A percentile compares a stretch with the other conserved stretches of the same genome.
Evolutionary conservation across 2,113 vertebrate genomes (phyloP).

Genomic region (Rallus limicola): DNA sequence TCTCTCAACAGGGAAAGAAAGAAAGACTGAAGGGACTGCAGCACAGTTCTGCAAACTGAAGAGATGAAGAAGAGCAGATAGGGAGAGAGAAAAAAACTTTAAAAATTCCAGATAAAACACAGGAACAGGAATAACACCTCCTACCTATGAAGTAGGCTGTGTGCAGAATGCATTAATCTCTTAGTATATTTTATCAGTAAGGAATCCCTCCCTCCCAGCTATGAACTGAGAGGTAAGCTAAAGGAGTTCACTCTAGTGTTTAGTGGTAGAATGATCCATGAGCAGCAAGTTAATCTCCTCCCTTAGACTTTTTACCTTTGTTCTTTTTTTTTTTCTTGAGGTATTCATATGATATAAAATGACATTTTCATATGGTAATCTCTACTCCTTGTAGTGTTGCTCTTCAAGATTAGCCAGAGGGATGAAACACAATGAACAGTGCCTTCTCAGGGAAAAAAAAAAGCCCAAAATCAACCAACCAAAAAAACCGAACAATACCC

Average conservation of each 20-base stretch:
- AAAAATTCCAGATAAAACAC: conserved; percentile 53
- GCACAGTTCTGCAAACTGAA: conserved; percentile 16
- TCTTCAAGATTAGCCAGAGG: conserved; percentile 65
- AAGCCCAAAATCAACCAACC: neutral
- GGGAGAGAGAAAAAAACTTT: neutral
- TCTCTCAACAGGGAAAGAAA: conserved; percentile 40
- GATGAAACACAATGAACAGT: conserved; percentile 2
- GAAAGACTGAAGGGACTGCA: neutral
- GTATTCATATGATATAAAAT: conserved; percentile 62
- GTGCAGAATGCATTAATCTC: conserved; percentile 59
- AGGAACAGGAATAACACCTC: conserved; percentile 57
- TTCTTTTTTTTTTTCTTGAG: conserved; percentile 50
- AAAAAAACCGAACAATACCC: neutral
- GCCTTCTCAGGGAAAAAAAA: neutral
- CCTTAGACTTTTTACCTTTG: conserved; percentile 60
- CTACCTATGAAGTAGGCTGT: conserved; percentile 52
- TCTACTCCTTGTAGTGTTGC: conserved; percentile 42
- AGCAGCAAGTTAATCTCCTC: conserved; percentile 59
- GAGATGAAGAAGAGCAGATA: conserved; percentile 46
- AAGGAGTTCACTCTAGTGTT: neutral
- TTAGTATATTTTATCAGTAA: conserved; percentile 37
- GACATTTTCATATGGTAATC: conserved; percentile 76
- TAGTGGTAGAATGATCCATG: conserved; percentile 20
- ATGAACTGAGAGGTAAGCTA: conserved; percentile 18
- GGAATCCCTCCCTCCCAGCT: conserved; percentile 42